Conservation (phyloP, 2,113 vertebrate genomes). For the Nyctibius bracteatus region DNA sequence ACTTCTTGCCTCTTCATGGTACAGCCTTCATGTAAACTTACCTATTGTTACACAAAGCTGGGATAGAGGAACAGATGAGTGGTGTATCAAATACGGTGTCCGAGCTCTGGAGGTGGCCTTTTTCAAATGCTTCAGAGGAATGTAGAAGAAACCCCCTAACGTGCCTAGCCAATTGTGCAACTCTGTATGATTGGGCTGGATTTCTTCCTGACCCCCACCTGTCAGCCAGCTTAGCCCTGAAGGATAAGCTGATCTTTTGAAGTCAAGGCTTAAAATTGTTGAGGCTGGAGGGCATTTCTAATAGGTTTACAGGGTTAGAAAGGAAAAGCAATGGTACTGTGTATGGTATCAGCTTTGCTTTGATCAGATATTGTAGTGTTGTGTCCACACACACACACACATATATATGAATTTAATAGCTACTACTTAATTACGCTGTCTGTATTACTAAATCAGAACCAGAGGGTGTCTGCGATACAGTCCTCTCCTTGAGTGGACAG, state of each 20-base stretch:
- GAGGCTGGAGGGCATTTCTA: conserved; percentile 29
- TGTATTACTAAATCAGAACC: not conserved
- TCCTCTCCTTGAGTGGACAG: not conserved
- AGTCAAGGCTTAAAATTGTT: conserved; percentile 26
- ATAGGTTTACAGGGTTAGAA: conserved; percentile 2
- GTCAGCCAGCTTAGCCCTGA: not conserved
- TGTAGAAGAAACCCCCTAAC: not conserved
- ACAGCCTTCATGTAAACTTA: not conserved
- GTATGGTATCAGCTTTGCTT: not conserved
- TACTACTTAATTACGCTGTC: not conserved
- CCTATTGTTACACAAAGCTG: not conserved
- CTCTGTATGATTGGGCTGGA: not conserved
- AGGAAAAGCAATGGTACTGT: not conserved
- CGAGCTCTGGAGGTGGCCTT: not conserved
- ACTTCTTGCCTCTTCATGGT: not conserved
- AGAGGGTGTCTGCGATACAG: not conserved
- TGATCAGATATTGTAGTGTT: not conserved
- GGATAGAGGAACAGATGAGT: not conserved
- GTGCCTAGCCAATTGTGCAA: not conserved
- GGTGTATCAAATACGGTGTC: not conserved
- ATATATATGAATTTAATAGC: not conserved
- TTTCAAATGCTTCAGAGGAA: not conserved
- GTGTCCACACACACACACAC: not conserved
- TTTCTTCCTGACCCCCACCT: not conserved
- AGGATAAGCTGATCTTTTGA: conserved; percentile 38